Evolutionary conservation across 2,113 vertebrate genomes (phyloP).

Genomic region (Oncorhynchus kisutch): DNA sequence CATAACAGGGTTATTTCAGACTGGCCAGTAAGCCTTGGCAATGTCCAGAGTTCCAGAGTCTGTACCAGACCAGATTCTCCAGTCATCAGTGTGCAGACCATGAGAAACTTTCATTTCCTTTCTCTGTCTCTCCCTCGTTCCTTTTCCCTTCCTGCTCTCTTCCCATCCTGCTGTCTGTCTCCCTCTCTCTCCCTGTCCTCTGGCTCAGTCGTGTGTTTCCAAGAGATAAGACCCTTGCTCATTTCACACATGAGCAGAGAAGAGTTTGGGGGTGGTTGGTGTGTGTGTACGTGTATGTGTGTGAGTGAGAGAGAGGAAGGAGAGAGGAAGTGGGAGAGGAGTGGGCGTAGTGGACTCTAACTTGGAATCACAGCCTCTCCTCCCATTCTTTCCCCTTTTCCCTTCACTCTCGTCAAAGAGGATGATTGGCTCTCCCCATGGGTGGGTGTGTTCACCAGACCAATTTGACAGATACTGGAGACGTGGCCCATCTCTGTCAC

Average conservation of each 20-base stretch:
- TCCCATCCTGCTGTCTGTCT: constrained; percentile 50
- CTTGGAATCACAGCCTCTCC: constrained; percentile 10
- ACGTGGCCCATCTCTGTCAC: background rate
- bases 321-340: background rate
- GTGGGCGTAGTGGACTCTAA: constrained; percentile 5
- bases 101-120: constrained; percentile 29
- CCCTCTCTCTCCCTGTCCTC: constrained; percentile 57
- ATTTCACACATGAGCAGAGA: constrained; percentile 80
- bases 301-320: constrained; percentile 10
- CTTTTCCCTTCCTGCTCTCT: constrained; percentile 13
- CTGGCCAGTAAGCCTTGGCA: constrained; percentile 35
- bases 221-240: constrained; percentile 79
- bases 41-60: background rate
- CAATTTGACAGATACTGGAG: constrained; percentile 13
- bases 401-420: constrained; percentile 28
- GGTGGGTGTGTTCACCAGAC: constrained; percentile 27
- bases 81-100: constrained; percentile 61
- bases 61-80: constrained; percentile 18
- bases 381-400: constrained; percentile 30
- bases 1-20: constrained; percentile 10
- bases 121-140: constrained; percentile 31
- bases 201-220: constrained; percentile 81
- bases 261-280: constrained; percentile 48
- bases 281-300: constrained; percentile 14
- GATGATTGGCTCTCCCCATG: constrained; percentile 35